phyloP scores from a whole-genome alignment of 2,888 invertebrate genomes.

The Euplexia lucipara region DNA sequence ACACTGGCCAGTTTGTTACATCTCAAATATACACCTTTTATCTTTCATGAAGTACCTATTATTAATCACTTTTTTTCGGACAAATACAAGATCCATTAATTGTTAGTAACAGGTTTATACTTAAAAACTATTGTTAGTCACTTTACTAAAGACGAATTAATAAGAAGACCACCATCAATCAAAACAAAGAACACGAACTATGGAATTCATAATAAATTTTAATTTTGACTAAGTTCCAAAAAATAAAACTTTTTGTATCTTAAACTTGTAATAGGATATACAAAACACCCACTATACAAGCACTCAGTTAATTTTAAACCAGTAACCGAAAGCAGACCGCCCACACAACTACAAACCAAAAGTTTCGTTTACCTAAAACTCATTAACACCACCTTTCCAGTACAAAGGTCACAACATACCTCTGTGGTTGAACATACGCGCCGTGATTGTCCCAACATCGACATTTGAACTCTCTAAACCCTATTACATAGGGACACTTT shows the following conservation, averaged over 20 bases:
- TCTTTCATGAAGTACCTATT: too few relatives aligned
- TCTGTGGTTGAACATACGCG: constrained; percentile 26
- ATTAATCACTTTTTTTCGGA: too few relatives aligned
- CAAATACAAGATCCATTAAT: too few relatives aligned
- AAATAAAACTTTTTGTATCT: not conserved
- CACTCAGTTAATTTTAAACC: constrained; percentile 21
- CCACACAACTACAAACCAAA: constrained; percentile 36
- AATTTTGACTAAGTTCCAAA: too few relatives aligned
- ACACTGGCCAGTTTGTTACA: too few relatives aligned
- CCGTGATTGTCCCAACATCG: constrained; percentile 52
- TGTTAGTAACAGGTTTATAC: too few relatives aligned
- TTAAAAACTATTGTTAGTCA: too few relatives aligned
- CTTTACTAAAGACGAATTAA: too few relatives aligned
- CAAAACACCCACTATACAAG: not conserved
- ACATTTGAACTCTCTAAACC: constrained; percentile 53
- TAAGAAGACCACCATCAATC: too few relatives aligned
- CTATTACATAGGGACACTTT: constrained; percentile 62
- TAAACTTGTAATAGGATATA: constrained; percentile 1
- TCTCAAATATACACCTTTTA: too few relatives aligned
- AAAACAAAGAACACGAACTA: too few relatives aligned
- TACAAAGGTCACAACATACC: constrained; percentile 45
- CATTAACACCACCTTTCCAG: constrained; percentile 48
- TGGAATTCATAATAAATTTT: too few relatives aligned
- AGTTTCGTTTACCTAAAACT: constrained; percentile 51
- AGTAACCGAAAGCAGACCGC: constrained; percentile 9